Percentiles rank a stretch among this genome's conserved stretches.
phyloP scores from a whole-genome alignment of 2,797 vertebrate genomes.

The Coregonus sp. region DNA sequence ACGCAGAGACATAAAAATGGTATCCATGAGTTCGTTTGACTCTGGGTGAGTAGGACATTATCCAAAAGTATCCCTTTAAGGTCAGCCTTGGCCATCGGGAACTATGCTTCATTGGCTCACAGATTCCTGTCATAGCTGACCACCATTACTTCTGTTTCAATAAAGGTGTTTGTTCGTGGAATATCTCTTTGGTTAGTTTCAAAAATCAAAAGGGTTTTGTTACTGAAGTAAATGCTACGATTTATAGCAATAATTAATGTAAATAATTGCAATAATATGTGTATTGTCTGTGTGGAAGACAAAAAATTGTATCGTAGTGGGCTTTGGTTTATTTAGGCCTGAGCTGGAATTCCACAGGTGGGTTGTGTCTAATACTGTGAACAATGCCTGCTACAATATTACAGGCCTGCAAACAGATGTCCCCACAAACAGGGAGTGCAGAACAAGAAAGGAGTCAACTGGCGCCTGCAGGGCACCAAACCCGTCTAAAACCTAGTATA shows the following conservation, averaged over 20 bases:
- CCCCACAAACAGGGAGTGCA: neutral
- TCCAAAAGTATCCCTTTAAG: neutral
- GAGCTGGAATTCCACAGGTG: neutral
- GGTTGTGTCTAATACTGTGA: neutral
- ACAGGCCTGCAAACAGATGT: neutral
- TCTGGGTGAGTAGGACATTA: too few species aligned
- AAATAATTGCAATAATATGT: constrained; percentile 2
- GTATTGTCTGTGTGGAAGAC: neutral
- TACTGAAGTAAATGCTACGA: constrained; percentile 5
- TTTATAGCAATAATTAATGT: constrained; percentile 8
- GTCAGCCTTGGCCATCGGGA: neutral
- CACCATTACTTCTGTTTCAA: neutral
- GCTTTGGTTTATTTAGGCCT: neutral
- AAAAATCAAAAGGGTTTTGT: neutral
- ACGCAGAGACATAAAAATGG: too few species aligned
- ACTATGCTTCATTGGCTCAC: neutral
- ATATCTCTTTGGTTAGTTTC: constrained; percentile 8
- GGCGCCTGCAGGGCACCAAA: neutral
- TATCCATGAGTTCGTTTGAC: too few species aligned
- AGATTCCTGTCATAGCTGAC: neutral
- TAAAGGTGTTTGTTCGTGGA: neutral
- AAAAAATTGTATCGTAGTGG: neutral
- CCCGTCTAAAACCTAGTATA: constrained; percentile 4
- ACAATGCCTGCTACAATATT: neutral
- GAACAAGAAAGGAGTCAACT: neutral